phyloP scores from a whole-genome alignment of 2,113 vertebrate genomes.

The Phycodurus eques region DNA sequence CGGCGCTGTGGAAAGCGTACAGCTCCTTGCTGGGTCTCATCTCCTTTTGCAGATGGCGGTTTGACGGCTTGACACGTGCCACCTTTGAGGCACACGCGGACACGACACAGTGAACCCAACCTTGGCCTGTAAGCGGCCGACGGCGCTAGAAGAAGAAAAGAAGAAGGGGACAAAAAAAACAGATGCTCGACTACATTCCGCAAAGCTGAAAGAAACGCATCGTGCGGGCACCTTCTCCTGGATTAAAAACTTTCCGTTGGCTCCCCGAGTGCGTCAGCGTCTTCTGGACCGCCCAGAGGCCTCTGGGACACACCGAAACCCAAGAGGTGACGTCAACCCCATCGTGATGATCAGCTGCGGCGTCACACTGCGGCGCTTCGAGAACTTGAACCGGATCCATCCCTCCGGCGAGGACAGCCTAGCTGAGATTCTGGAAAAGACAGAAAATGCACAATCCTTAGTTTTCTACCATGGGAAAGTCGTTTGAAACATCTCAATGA shows the following conservation, averaged over 20 bases:
- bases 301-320: conserved; percentile 68
- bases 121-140: conserved; percentile 63
- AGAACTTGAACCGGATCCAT: conserved; percentile 42
- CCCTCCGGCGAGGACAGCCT: conserved; percentile 10
- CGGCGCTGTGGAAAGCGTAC: conserved; percentile 40
- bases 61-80: conserved; percentile 6
- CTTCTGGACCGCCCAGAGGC: conserved; percentile 63
- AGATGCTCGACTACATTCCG: neutral
- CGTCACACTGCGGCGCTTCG: neutral
- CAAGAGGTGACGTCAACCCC: conserved; percentile 44
- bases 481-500: no score
- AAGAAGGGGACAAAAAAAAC: conserved; percentile 4
- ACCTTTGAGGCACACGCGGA: conserved; percentile 58
- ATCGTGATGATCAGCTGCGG: neutral
- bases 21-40: conserved; percentile 2
- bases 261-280: conserved; percentile 44
- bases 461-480: no score
- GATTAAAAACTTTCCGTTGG: conserved; percentile 9
- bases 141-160: conserved; percentile 18
- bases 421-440: neutral
- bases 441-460: neutral
- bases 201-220: neutral
- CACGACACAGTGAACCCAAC: conserved; percentile 76
- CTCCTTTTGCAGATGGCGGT: neutral
- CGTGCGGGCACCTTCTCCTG: conserved; percentile 21